Evolutionary conservation across 1,140 invertebrate genomes (phyloP), one percentile per base, ranked within the genome.

Genomic region (Radopholus similis): DNA sequence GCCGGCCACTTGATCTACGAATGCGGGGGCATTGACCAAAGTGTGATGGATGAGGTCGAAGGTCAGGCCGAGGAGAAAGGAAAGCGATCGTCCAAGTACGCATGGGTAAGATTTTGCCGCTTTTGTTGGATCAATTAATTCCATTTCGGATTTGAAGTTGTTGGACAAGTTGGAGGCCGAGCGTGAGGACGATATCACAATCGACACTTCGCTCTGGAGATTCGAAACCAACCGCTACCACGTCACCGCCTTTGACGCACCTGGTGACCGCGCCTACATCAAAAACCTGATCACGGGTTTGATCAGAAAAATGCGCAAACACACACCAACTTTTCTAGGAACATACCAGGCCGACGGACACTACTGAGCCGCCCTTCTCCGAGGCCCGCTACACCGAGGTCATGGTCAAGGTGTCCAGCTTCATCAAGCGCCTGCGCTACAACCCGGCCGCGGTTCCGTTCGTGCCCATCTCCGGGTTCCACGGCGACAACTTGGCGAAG

Each of bases 231-330:
- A 89, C 8, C 60, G 49, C 15, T 97, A 93, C 85, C 95, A 95
- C 83, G 91, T 97, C 30, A 98, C 95, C 73, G 96, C 97, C 84
- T 97, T 98, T 84, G 95, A 98, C 84, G 95, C 95, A 30, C 95
- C 95, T 13, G 95, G 95, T 8, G 95, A 98, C 85, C 89, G 95
- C 84, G 95, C 97, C 88, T 98, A 97, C 88, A 97, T 98, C 86
- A 97, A 98, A 87, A 98, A 98, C 89, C 97, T 98, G 95, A 98
- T 98, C 81, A 98, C 95, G 53, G 93, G 93, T 64, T 96, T 42
- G n/a, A 30, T 60, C 4, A 9, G 9, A 21, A n/a, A 18, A 21
- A 15, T 1, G 21, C 32, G 8, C 11, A 5, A 44, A n/a, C 8
- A 23, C 4, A 15, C 11, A 2, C n/a, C 4, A 28, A 2, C n/a